phyloP scores from a whole-genome alignment of 2,888 invertebrate genomes.

The Apamea sordens region DNA sequence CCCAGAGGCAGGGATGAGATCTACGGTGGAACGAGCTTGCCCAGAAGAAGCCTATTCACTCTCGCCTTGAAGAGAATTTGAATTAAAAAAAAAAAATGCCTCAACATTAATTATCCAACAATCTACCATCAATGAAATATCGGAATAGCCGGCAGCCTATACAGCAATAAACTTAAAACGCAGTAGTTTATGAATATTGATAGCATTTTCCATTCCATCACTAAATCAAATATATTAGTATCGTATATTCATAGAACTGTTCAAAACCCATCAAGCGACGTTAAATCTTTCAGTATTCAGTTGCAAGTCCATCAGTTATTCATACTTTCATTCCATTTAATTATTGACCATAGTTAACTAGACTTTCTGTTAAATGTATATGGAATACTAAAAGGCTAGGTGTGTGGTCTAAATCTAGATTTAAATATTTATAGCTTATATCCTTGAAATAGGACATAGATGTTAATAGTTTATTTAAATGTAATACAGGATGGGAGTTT shows the following conservation, averaged over 20 bases:
- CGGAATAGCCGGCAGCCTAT: not conserved
- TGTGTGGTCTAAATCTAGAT: slow-evolving; percentile 12
- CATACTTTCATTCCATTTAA: slow-evolving; percentile 36
- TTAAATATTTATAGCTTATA: not conserved
- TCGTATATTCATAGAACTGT: slow-evolving; percentile 37
- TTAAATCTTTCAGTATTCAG: slow-evolving; percentile 36
- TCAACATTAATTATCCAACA: not conserved
- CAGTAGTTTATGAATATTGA: slow-evolving; percentile 53
- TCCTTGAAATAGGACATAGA: not conserved
- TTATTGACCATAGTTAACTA: slow-evolving; percentile 27
- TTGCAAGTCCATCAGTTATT: slow-evolving; percentile 22
- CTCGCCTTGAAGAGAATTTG: too few relatives aligned
- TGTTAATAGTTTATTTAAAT: not conserved
- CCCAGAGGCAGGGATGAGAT: too few relatives aligned
- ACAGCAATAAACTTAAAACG: slow-evolving; percentile 35
- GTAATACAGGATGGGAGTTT: not conserved
- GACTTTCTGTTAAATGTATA: not conserved
- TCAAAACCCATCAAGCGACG: slow-evolving; percentile 1
- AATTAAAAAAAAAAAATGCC: not conserved
- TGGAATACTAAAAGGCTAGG: slow-evolving; percentile 3
- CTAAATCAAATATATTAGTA: slow-evolving; percentile 29
- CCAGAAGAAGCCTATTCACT: too few relatives aligned
- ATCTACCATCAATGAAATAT: slow-evolving; percentile 19
- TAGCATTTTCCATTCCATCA: slow-evolving; percentile 17
- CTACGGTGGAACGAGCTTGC: too few relatives aligned